phyloP scores from a whole-genome alignment of 1,140 invertebrate species.

The Stegodyphus mimosarum region DNA sequence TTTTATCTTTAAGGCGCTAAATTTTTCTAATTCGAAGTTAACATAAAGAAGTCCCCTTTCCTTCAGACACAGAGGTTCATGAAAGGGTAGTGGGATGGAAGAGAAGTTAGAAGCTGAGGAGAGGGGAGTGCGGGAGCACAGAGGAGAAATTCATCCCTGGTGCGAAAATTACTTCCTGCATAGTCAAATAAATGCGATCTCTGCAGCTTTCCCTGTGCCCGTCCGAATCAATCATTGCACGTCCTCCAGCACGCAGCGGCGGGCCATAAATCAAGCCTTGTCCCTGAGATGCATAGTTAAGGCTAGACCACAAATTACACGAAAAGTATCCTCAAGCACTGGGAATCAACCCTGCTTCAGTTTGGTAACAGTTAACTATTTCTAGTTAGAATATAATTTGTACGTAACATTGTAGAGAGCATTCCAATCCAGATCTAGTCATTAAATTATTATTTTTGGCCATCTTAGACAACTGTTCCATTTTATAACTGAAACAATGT shows the following conservation, averaged over 20 bases:
- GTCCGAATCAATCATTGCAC: slow-evolving; percentile 26
- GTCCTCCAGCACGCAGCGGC: neutral
- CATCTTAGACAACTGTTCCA: no score
- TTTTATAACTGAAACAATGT: no score
- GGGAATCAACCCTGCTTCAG: neutral
- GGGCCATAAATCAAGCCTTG: slow-evolving; percentile 35
- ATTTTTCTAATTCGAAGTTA: no score
- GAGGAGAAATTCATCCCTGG: neutral
- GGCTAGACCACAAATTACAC: slow-evolving; percentile 1
- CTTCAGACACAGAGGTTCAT: no score
- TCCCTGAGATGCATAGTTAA: neutral
- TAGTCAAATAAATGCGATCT: slow-evolving; percentile 51
- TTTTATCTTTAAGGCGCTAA: no score
- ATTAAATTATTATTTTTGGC: no score
- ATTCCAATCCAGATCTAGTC: no score
- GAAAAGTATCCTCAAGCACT: neutral
- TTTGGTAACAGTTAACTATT: neutral
- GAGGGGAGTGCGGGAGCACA: neutral
- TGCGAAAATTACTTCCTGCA: slow-evolving; percentile 53
- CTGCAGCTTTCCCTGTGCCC: slow-evolving; percentile 12
- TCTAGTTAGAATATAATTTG: neutral
- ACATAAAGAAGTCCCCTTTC: no score
- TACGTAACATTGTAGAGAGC: neutral
- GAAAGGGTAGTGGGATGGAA: neutral
- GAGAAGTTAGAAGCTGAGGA: neutral